phyloP scores from a whole-genome alignment of 1,140 invertebrate species.

The Anoplolepis gracilipes region DNA sequence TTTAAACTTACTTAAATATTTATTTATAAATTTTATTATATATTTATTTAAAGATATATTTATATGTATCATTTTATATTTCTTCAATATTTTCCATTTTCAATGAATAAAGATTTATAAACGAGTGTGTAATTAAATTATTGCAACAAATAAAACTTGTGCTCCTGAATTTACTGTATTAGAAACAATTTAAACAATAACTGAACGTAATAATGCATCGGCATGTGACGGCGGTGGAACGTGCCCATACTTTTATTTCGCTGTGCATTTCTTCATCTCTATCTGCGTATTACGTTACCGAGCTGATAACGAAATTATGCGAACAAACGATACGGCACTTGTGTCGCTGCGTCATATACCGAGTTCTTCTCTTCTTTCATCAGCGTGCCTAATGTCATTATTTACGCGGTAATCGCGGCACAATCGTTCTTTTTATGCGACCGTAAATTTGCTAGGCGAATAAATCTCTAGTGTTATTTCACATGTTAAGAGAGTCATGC shows the following conservation, averaged over 20 bases:
- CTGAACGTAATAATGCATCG: slow-evolving; percentile 3
- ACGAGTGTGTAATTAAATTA: background rate
- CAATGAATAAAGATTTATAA: background rate
- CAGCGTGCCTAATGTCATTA: background rate
- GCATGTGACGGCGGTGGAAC: background rate
- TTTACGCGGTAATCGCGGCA: background rate
- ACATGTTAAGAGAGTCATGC: background rate
- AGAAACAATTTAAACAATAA: background rate
- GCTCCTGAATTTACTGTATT: background rate
- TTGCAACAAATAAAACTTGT: background rate
- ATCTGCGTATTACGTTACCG: slow-evolving; percentile 50
- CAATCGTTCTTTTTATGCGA: background rate
- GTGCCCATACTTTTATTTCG: background rate
- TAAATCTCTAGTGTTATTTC: slow-evolving; percentile 39
- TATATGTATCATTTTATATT: background rate
- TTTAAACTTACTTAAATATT: background rate
- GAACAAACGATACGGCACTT: slow-evolving; percentile 39
- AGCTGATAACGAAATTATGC: slow-evolving; percentile 52
- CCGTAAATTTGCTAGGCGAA: background rate
- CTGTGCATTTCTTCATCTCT: slow-evolving; percentile 24
- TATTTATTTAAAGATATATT: background rate
- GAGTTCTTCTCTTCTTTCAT: slow-evolving; percentile 17
- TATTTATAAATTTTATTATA: background rate
- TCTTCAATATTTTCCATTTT: background rate
- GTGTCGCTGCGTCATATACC: slow-evolving; percentile 1